A percentile compares a stretch with the other conserved stretches of the same genome.
These are phyloP conservation scores for Neostethus bicornis DNA, from an alignment of 2,797 vertebrate genomes.

Conservation along the genomic window DNA sequence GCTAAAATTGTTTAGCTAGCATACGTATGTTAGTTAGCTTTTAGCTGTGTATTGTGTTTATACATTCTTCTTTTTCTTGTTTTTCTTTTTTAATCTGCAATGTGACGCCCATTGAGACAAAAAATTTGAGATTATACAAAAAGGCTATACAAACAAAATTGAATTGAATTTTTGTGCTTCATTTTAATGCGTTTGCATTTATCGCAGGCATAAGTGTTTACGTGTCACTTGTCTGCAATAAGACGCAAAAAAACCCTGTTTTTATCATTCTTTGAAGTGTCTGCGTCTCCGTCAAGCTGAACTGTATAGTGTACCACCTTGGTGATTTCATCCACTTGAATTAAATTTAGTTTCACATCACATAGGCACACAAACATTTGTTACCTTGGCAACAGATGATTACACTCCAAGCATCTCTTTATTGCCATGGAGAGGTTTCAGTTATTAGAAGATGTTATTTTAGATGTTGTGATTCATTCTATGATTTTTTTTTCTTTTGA, in stretches of 20 bases:
- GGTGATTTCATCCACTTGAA: slow-evolving; percentile 62
- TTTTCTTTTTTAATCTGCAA: too few species aligned
- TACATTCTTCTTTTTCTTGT: too few species aligned
- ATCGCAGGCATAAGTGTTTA: not conserved
- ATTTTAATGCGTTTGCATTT: not conserved
- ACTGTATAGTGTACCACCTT: slow-evolving; percentile 39
- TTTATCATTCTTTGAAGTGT: slow-evolving; percentile 24
- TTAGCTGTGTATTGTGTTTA: too few species aligned
- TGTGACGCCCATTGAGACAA: too few species aligned
- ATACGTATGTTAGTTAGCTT: too few species aligned
- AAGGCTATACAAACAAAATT: too few species aligned
- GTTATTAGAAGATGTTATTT: slow-evolving; percentile 26
- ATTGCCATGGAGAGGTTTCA: slow-evolving; percentile 31
- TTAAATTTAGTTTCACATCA: slow-evolving; percentile 70
- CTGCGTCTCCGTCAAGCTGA: slow-evolving; percentile 39
- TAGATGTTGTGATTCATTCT: not conserved
- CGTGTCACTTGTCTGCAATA: not conserved
- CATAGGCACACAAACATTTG: slow-evolving; percentile 55
- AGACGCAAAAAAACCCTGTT: not conserved
- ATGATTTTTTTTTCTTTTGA: not conserved
- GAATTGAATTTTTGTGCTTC: too few species aligned
- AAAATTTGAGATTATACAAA: too few species aligned
- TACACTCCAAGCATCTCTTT: slow-evolving; percentile 54
- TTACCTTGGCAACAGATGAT: slow-evolving; percentile 74
- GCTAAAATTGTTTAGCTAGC: too few species aligned